Evolutionary conservation across 2,113 vertebrate species (phyloP).

Genomic region (Deroptyus accipitrinus): DNA sequence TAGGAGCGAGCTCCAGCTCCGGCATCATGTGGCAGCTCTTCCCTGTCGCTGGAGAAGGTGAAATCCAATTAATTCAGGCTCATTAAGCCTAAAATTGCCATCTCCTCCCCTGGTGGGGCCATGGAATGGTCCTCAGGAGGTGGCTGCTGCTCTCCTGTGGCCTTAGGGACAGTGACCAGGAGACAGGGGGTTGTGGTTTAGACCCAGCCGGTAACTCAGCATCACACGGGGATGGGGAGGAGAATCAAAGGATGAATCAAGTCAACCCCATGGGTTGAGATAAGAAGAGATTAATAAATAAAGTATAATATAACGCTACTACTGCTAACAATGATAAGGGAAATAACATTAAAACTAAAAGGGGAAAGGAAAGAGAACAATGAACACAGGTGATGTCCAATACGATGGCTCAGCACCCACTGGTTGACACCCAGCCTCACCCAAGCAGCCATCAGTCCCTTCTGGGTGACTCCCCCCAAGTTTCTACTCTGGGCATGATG

Average conservation of each 20-base stretch:
- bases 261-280: background rate
- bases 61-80: constrained; percentile 59
- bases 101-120: background rate
- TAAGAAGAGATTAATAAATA: background rate
- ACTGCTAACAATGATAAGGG: background rate
- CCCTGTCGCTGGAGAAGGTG: background rate
- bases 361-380: background rate
- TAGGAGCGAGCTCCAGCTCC: constrained; percentile 27
- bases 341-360: background rate
- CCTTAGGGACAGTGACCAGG: background rate
- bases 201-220: background rate
- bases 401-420: background rate
- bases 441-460: background rate
- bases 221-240: background rate
- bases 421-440: background rate
- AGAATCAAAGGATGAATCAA: background rate
- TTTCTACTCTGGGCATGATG: background rate
- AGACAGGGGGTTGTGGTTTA: background rate
- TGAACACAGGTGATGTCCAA: background rate
- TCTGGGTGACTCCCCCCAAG: background rate
- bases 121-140: background rate
- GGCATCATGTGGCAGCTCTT: background rate
- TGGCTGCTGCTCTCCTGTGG: background rate
- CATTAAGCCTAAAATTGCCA: constrained; percentile 52
- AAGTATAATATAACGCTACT: background rate